These are phyloP conservation scores for Zoanthus gigantus DNA, from an alignment of 92 coral and sea anemone species.

Conservation along the genomic window DNA sequence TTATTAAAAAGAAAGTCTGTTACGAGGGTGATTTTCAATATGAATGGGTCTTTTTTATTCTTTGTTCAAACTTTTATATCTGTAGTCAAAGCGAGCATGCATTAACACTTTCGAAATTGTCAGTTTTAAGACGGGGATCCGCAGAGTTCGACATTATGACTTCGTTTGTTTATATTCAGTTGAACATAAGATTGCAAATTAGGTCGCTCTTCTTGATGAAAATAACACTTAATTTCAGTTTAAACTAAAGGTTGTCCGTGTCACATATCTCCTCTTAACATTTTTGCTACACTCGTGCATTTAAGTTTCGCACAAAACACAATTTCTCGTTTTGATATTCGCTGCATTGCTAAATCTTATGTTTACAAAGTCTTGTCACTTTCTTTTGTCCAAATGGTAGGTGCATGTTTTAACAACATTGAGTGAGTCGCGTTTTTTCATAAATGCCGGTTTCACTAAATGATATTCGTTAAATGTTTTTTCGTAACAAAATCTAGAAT, in stretches of 20 bases:
- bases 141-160: too few species aligned
- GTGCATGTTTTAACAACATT: too few species aligned
- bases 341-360: neutral
- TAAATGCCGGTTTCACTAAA: too few species aligned
- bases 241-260: neutral
- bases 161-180: slow-evolving; percentile 5
- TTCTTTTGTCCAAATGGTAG: too few species aligned
- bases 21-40: neutral
- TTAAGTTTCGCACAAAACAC: neutral
- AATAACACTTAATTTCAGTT: neutral
- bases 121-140: too few species aligned
- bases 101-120: neutral
- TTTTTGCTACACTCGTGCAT: neutral
- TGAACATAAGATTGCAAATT: neutral
- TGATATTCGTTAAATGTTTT: too few species aligned
- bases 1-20: slow-evolving; percentile 14
- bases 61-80: neutral
- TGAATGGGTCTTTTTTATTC: neutral
- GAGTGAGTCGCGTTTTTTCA: too few species aligned
- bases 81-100: neutral
- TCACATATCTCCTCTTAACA: neutral
- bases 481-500: too few species aligned
- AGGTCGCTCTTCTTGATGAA: neutral
- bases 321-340: neutral
- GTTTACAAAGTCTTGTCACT: neutral